Percentiles rank a stretch among this genome's conserved stretches.
Conservation (phyloP, 1,140 invertebrate species). For the Leptopilina boulardi region DNA sequence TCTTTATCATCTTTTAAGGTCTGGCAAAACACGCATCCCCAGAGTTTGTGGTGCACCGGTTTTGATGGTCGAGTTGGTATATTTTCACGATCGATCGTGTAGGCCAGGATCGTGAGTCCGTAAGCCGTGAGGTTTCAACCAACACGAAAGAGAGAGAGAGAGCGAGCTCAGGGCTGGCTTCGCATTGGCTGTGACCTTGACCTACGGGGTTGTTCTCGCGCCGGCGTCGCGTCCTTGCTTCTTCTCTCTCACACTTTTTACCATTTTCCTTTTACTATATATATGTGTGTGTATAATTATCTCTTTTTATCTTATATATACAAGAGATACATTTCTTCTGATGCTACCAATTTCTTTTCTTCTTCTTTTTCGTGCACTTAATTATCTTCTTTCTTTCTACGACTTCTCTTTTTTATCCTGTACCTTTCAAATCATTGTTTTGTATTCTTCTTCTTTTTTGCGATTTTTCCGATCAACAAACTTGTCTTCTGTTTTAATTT, state of each 20-base stretch:
- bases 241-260: slow-evolving; percentile 45
- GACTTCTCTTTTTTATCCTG: too few relatives aligned
- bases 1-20: not conserved
- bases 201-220: slow-evolving; percentile 71
- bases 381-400: not conserved
- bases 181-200: slow-evolving; percentile 70
- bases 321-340: too few relatives aligned
- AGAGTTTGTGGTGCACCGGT: slow-evolving; percentile 71
- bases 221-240: slow-evolving; percentile 69
- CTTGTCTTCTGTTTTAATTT: too few relatives aligned
- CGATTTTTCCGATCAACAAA: too few relatives aligned
- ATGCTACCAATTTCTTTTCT: not conserved
- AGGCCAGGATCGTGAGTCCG: slow-evolving; percentile 77
- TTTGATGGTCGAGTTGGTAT: slow-evolving; percentile 73
- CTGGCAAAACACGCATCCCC: slow-evolving; percentile 55
- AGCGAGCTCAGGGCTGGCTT: slow-evolving; percentile 68
- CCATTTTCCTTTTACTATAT: slow-evolving; percentile 2
- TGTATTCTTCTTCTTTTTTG: too few relatives aligned
- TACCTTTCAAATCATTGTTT: too few relatives aligned
- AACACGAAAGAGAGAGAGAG: slow-evolving; percentile 75
- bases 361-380: too few relatives aligned
- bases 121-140: slow-evolving; percentile 73
- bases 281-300: too few relatives aligned
- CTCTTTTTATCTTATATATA: not conserved
- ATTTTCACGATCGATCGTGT: slow-evolving; percentile 78